Conservation (phyloP, 2,797 vertebrate genomes). For the Ambastaia sidthimunki region DNA sequence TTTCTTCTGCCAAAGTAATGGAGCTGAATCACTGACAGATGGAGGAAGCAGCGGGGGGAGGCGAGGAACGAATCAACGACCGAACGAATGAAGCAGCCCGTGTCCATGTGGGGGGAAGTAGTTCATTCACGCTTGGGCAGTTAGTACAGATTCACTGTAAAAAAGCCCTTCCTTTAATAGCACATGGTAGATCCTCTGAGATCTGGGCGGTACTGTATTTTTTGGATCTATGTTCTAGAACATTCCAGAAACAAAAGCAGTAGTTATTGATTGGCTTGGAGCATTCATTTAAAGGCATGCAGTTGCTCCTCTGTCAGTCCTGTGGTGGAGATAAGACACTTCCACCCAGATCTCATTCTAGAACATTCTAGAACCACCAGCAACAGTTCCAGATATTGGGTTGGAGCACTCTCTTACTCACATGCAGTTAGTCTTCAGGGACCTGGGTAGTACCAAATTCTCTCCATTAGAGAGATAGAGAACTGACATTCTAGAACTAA, state of each 20-base stretch:
- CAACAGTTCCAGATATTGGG: too few relatives aligned
- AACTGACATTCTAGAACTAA: not conserved
- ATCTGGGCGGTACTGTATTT: not conserved
- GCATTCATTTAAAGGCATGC: not conserved
- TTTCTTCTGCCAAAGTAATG: conserved; percentile 67
- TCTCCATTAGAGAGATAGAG: not conserved
- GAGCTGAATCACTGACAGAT: conserved; percentile 72
- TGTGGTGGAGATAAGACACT: too few relatives aligned
- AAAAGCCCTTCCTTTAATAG: conserved; percentile 18
- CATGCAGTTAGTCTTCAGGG: not conserved
- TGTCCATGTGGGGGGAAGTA: conserved; percentile 20
- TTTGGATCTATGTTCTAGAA: not conserved
- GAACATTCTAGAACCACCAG: too few relatives aligned
- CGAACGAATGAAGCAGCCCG: conserved; percentile 38
- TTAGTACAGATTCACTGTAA: conserved; percentile 39
- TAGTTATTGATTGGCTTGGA: not conserved
- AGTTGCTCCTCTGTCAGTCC: not conserved
- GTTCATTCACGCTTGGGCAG: conserved; percentile 31
- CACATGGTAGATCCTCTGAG: not conserved
- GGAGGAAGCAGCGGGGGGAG: conserved; percentile 55
- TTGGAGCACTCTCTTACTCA: too few relatives aligned
- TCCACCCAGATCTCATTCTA: too few relatives aligned
- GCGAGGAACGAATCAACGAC: not conserved
- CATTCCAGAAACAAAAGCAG: not conserved
- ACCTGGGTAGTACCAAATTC: not conserved